These are phyloP conservation scores for Lasioglossum calceatum DNA, from an alignment of 2,888 invertebrate species.

Conservation along the genomic window DNA sequence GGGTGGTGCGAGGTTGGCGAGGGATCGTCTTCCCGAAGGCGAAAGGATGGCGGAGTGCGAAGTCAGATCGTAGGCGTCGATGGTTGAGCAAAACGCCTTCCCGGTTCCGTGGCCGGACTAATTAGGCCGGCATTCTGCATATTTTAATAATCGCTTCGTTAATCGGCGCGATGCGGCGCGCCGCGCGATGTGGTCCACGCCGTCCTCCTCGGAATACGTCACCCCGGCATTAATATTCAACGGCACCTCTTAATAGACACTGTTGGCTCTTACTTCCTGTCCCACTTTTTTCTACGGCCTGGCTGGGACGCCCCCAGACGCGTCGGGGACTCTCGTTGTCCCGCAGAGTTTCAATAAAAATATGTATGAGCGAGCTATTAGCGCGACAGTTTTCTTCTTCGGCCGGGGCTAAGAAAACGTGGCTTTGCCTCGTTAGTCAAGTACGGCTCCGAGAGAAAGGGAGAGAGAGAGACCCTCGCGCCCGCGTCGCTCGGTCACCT, in stretches of 20 bases:
- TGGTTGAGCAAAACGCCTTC: conserved; percentile 38
- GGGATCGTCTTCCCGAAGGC: conserved; percentile 8
- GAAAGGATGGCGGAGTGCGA: conserved; percentile 6
- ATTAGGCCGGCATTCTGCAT: conserved; percentile 67
- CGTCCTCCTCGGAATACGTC: conserved; percentile 51
- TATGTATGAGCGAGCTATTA: conserved; percentile 35
- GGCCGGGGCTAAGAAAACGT: not conserved
- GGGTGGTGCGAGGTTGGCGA: conserved; percentile 11
- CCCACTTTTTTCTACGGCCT: conserved; percentile 40
- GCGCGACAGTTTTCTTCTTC: conserved; percentile 16
- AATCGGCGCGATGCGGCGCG: conserved; percentile 49
- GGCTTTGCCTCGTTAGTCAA: conserved; percentile 11
- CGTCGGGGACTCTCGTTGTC: not conserved
- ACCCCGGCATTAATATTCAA: conserved; percentile 69
- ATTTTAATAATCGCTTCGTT: conserved; percentile 71
- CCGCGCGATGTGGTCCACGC: conserved; percentile 38
- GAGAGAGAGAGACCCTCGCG: not conserved
- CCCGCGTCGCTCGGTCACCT: not conserved
- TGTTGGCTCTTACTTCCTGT: conserved; percentile 53
- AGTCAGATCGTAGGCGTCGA: not conserved
- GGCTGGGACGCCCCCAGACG: conserved; percentile 7
- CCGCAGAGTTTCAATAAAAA: conserved; percentile 24
- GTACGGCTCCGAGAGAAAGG: not conserved
- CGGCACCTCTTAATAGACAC: conserved; percentile 67
- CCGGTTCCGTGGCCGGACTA: conserved; percentile 60